These are phyloP conservation scores for Baccha elongata DNA, from an alignment of 2,888 invertebrate species.

Conservation along the genomic window DNA sequence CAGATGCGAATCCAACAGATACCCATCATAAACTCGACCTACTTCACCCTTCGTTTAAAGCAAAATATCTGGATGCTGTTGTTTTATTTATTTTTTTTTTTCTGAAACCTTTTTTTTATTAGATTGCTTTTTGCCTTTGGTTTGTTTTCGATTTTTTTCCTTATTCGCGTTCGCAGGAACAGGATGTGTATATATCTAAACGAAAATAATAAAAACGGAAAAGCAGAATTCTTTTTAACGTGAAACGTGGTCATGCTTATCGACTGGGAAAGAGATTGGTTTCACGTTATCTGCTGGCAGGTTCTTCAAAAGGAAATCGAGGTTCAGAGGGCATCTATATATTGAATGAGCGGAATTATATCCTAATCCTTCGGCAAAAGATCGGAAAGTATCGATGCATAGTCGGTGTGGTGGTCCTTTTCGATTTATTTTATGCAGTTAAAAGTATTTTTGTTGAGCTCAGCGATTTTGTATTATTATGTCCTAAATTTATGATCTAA, in stretches of 20 bases:
- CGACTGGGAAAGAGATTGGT: conserved; percentile 63
- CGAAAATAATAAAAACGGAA: conserved; percentile 13
- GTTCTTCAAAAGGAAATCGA: conserved; percentile 5
- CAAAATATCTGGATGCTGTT: conserved; percentile 30
- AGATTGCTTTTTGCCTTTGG: conserved; percentile 57
- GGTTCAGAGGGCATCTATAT: background rate
- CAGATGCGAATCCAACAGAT: conserved; percentile 34
- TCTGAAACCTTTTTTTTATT: conserved; percentile 65
- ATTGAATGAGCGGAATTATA: conserved; percentile 46
- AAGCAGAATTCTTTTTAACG: conserved; percentile 50
- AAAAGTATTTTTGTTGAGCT: conserved; percentile 45
- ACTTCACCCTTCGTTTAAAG: conserved; percentile 48
- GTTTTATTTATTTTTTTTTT: conserved; percentile 30
- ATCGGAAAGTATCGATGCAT: conserved; percentile 19
- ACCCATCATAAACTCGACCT: conserved; percentile 64
- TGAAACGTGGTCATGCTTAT: conserved; percentile 73
- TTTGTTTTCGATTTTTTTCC: conserved; percentile 45
- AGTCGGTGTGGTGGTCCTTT: conserved; percentile 20
- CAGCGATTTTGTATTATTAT: conserved; percentile 45
- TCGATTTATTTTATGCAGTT: conserved; percentile 62
- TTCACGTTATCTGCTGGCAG: conserved; percentile 44
- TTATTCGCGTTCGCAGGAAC: conserved; percentile 16
- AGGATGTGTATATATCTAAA: conserved; percentile 9
- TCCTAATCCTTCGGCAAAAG: conserved; percentile 42
- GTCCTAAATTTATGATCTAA: conserved; percentile 61